A percentile compares a stretch with the other conserved stretches of the same genome.
These are phyloP conservation scores for Bugula neritina DNA, from an alignment of 2,888 invertebrate species.

Conservation along the genomic window DNA sequence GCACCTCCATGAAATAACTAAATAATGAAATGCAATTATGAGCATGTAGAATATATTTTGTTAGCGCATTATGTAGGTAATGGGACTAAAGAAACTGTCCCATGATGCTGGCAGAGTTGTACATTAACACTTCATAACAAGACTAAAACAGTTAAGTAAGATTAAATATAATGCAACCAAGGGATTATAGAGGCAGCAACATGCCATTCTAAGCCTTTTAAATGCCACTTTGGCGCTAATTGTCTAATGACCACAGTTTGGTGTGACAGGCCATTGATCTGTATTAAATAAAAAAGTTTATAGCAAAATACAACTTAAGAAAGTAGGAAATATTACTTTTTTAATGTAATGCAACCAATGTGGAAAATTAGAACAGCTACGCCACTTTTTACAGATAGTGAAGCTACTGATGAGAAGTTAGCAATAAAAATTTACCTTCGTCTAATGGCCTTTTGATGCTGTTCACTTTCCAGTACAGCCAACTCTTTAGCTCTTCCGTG, in stretches of 20 bases:
- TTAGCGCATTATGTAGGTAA: too few relatives aligned
- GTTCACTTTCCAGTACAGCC: constrained; percentile 6
- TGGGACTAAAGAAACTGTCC: background rate
- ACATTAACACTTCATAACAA: background rate
- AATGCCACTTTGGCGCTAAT: too few relatives aligned
- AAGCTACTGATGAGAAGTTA: background rate
- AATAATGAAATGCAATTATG: too few relatives aligned
- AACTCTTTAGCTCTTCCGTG: constrained; percentile 19
- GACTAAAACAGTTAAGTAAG: background rate
- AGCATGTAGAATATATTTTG: too few relatives aligned
- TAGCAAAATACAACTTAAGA: too few relatives aligned
- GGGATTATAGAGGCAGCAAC: background rate
- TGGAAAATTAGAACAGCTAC: background rate
- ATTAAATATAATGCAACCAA: background rate
- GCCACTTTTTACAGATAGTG: background rate
- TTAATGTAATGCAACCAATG: too few relatives aligned
- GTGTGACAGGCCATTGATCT: too few relatives aligned
- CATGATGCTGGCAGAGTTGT: background rate
- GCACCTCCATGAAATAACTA: too few relatives aligned
- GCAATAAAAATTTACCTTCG: background rate
- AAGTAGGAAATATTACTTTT: too few relatives aligned
- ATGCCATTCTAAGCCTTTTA: too few relatives aligned
- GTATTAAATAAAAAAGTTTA: too few relatives aligned
- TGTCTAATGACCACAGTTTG: too few relatives aligned
- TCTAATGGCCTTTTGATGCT: constrained; percentile 2